Evolutionary conservation across 92 coral and sea anemone species (phyloP).

Genomic region (Heliopora coerulea): DNA sequence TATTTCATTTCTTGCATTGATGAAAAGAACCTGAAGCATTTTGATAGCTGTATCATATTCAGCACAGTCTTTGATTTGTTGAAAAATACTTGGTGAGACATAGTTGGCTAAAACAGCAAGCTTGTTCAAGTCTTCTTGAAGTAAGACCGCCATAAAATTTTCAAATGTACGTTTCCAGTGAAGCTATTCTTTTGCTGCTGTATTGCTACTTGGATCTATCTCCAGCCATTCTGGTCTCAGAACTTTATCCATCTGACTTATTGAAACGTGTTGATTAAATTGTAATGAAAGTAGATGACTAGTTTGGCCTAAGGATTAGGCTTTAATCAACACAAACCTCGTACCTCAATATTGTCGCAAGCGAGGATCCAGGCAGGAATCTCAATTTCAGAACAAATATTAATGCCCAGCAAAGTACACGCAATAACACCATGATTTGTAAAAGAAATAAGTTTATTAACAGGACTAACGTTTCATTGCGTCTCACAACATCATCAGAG

Average conservation of each 20-base stretch:
- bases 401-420: too few relatives aligned
- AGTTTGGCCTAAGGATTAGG: too few relatives aligned
- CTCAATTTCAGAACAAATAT: too few relatives aligned
- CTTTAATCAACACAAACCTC: too few relatives aligned
- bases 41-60: slow-evolving; percentile 18
- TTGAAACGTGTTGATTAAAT: too few relatives aligned
- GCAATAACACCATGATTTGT: too few relatives aligned
- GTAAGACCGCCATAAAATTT: slow-evolving; percentile 30
- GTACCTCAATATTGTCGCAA: too few relatives aligned
- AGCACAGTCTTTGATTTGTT: slow-evolving; percentile 15
- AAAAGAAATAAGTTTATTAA: too few relatives aligned
- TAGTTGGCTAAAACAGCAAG: slow-evolving; percentile 12
- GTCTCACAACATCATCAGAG: too few relatives aligned
- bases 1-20: slow-evolving; percentile 24
- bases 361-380: too few relatives aligned
- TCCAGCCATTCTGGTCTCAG: slow-evolving; percentile 29
- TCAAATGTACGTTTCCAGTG: slow-evolving; percentile 39
- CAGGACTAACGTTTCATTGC: too few relatives aligned
- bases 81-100: slow-evolving; percentile 30
- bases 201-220: slow-evolving; percentile 16
- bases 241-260: slow-evolving; percentile 44
- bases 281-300: too few relatives aligned
- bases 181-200: slow-evolving; percentile 37
- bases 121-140: slow-evolving; percentile 29
- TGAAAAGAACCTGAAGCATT: slow-evolving; percentile 1